Percentiles rank a stretch among this genome's conserved stretches.
These are phyloP conservation scores for Stenichneumon culpator DNA, from an alignment of 2,888 invertebrate species.

Conservation along the genomic window DNA sequence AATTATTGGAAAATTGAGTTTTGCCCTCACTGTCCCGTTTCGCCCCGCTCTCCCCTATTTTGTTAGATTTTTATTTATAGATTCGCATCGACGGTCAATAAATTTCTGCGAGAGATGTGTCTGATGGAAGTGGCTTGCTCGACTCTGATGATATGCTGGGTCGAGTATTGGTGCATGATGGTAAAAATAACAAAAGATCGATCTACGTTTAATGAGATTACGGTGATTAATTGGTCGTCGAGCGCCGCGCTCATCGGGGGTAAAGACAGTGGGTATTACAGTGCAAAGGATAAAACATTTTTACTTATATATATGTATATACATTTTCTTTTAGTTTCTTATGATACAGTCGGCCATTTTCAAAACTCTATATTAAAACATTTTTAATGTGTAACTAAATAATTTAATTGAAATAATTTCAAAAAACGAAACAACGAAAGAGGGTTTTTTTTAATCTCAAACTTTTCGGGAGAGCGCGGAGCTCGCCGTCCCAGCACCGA, in stretches of 20 bases:
- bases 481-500: neutral
- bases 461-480: neutral
- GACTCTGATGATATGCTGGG: conserved; percentile 66
- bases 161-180: conserved; percentile 69
- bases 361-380: neutral
- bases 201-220: neutral
- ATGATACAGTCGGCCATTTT: neutral
- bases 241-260: neutral
- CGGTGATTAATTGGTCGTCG: neutral
- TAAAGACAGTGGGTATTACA: neutral
- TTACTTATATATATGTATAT: neutral
- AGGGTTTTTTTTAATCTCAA: neutral
- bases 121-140: conserved; percentile 67
- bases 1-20: too few relatives aligned
- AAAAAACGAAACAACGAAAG: neutral
- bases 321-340: neutral
- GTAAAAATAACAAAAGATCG: conserved; percentile 37
- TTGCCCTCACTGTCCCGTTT: too few relatives aligned
- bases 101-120: conserved; percentile 62
- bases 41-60: too few relatives aligned
- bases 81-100: conserved; percentile 71
- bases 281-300: neutral
- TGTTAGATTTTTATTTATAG: conserved; percentile 68
- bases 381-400: neutral
- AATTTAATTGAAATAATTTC: neutral